phyloP scores from a whole-genome alignment of 2,113 vertebrate species.

The Chaenogobius annularis region DNA sequence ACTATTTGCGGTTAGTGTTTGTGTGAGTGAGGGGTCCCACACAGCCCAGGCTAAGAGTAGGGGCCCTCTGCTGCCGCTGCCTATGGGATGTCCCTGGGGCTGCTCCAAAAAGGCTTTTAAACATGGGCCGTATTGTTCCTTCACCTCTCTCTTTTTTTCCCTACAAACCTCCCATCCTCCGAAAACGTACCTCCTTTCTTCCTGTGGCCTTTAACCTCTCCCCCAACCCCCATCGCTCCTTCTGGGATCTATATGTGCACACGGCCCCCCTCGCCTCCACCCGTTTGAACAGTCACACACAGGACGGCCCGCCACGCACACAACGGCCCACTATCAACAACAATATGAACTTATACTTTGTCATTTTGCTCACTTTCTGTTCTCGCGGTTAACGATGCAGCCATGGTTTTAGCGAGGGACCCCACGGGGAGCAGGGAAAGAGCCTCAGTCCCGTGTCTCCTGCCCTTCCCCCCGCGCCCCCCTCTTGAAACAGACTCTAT shows the following conservation, averaged over 20 bases:
- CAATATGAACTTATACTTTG: not conserved
- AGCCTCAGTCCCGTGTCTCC: constrained; percentile 46
- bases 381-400: not conserved
- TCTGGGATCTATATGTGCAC: constrained; percentile 65
- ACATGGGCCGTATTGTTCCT: constrained; percentile 74
- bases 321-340: not conserved
- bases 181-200: constrained; percentile 81
- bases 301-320: not conserved
- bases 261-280: constrained; percentile 46
- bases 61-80: constrained; percentile 37
- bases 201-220: constrained; percentile 80
- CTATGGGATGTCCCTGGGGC: constrained; percentile 62
- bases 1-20: constrained; percentile 3
- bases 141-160: constrained; percentile 49
- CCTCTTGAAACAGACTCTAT: constrained; percentile 80
- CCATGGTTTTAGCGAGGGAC: constrained; percentile 35
- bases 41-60: not conserved
- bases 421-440: constrained; percentile 56
- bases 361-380: constrained; percentile 2
- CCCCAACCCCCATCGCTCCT: constrained; percentile 74
- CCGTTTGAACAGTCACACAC: not conserved
- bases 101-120: constrained; percentile 64
- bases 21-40: not conserved
- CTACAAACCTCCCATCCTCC: constrained; percentile 73
- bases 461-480: constrained; percentile 46